These are phyloP conservation scores for Tragelaphus buxtoni DNA, from an alignment of 2,113 vertebrate species.

Conservation along the genomic window DNA sequence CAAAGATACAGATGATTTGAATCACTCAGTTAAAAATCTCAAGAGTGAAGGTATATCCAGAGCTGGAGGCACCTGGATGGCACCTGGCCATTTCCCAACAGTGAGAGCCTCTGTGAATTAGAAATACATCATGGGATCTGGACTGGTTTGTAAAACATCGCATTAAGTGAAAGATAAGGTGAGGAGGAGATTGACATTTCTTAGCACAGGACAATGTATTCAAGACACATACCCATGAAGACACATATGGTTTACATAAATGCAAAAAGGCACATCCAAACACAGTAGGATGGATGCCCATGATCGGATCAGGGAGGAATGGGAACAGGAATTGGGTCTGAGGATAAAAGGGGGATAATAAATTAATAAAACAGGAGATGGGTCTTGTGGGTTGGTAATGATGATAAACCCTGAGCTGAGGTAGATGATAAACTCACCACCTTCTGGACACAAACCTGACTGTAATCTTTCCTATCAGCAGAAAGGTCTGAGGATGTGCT, in stretches of 20 bases:
- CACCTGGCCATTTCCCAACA: neutral
- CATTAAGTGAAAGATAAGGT: neutral
- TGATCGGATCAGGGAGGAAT: neutral
- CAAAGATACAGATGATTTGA: neutral
- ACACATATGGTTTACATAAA: neutral
- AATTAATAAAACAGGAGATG: neutral
- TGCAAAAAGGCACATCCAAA: neutral
- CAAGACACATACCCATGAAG: neutral
- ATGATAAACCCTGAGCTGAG: neutral
- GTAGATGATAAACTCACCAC: neutral
- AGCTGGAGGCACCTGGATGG: neutral
- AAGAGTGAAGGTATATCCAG: neutral
- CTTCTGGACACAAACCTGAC: neutral
- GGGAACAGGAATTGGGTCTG: neutral
- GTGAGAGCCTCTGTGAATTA: neutral
- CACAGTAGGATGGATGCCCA: neutral
- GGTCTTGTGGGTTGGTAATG: neutral
- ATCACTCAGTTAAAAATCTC: neutral
- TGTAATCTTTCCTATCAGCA: slow-evolving; percentile 30
- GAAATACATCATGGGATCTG: neutral
- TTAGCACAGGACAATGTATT: neutral
- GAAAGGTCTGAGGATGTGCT: neutral
- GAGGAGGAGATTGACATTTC: neutral
- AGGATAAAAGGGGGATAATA: neutral
- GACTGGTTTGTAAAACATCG: neutral